phyloP scores from a whole-genome alignment of 2,888 invertebrate species.

The Melanotus villosus region DNA sequence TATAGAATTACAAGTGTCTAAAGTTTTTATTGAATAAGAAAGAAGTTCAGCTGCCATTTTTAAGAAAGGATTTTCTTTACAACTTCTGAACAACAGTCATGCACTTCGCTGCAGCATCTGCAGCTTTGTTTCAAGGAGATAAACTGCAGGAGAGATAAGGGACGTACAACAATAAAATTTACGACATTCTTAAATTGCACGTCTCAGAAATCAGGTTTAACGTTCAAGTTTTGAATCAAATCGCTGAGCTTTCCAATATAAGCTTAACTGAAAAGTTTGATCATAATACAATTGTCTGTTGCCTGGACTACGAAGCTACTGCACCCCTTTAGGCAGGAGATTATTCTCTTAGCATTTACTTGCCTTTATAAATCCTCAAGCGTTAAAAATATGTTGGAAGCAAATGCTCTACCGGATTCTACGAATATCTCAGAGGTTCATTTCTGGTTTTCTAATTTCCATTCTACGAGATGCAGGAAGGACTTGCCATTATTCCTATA shows the following conservation, averaged over 20 bases:
- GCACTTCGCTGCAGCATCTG: constrained; percentile 31
- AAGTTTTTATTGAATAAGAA: constrained; percentile 25
- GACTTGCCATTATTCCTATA: constrained; percentile 1
- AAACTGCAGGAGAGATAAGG: constrained; percentile 31
- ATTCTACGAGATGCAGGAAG: background rate
- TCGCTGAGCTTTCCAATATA: constrained; percentile 27
- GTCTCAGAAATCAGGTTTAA: constrained; percentile 39
- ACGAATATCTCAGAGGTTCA: constrained; percentile 19
- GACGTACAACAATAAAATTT: constrained; percentile 46
- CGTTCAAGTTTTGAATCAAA: constrained; percentile 43
- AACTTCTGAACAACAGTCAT: constrained; percentile 26
- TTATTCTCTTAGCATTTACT: constrained; percentile 28
- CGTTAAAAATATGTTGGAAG: constrained; percentile 21
- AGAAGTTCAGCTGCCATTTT: constrained; percentile 13
- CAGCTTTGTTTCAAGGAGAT: constrained; percentile 20
- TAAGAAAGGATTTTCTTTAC: constrained; percentile 22
- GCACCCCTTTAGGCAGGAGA: constrained; percentile 20
- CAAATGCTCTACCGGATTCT: constrained; percentile 15
- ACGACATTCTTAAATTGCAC: constrained; percentile 38
- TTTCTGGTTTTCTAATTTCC: constrained; percentile 27
- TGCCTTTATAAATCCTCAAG: constrained; percentile 19
- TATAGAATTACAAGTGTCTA: constrained; percentile 16
- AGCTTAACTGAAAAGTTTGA: constrained; percentile 42
- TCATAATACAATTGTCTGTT: constrained; percentile 42
- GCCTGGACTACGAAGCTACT: constrained; percentile 7